These are phyloP conservation scores for Brachynemurus nebulosus DNA, from an alignment of 2,888 invertebrate genomes.

Conservation along the genomic window DNA sequence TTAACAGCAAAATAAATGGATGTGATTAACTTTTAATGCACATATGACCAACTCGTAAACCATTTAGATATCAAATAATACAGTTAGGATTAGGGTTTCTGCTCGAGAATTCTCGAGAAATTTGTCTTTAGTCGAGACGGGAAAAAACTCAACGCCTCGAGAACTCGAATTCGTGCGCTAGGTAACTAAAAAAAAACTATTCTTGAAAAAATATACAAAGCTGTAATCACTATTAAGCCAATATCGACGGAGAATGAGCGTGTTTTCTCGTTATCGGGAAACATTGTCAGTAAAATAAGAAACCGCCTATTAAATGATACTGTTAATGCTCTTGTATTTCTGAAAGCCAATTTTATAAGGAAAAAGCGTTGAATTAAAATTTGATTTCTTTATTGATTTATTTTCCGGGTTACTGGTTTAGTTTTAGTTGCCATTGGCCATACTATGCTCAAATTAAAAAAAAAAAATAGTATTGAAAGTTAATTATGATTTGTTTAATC, in stretches of 20 bases:
- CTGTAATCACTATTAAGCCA: neutral
- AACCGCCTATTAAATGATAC: constrained; percentile 1
- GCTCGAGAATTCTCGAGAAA: neutral
- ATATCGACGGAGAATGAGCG: neutral
- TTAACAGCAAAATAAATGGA: too few species aligned
- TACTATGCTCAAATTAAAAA: neutral
- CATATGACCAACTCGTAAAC: too few species aligned
- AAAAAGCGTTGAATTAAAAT: constrained; percentile 4
- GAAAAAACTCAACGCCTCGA: neutral
- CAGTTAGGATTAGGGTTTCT: neutral
- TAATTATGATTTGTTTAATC: constrained; percentile 2
- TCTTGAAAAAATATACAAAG: neutral
- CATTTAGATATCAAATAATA: too few species aligned
- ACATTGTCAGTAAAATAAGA: constrained; percentile 4
- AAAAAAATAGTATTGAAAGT: neutral
- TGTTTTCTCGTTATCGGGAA: neutral
- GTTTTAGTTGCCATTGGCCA: neutral
- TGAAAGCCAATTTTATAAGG: constrained; percentile 1
- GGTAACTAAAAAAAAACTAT: neutral
- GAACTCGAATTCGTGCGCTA: neutral
- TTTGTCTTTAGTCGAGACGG: too few species aligned
- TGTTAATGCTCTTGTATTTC: constrained; percentile 3
- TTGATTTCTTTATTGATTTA: constrained; percentile 2
- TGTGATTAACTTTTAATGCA: too few species aligned
- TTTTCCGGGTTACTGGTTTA: constrained; percentile 4